Evolutionary conservation across 2,797 vertebrate genomes (phyloP), one percentile per base, ranked within the genome.

Genomic region (Euphonia xanthogaster): DNA sequence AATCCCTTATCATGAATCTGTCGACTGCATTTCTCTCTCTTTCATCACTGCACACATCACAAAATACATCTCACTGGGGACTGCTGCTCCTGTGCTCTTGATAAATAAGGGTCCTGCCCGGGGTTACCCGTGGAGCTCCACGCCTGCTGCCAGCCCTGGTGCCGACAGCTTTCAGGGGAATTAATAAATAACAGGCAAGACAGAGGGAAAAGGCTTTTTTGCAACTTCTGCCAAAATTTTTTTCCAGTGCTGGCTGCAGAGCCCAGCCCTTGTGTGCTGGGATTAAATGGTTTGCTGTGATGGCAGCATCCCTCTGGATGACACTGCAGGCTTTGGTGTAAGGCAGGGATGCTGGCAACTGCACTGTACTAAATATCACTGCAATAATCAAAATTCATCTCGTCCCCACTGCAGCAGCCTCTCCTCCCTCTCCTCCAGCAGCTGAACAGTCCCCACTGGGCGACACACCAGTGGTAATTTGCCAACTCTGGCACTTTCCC

Each of bases 171-270:
- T 91, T 47, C 94, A 90, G 73, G 68, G 85, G 88, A 86, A 71
- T 77, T 90, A 66, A 91, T 91, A 95, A 92, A 90, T 63, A 93
- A 80, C 85, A 77, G 15, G 10, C n/a, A 19, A 91, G 57, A 77
- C 53, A 82, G 51, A 51, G 35, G 5, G 19, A 19, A 55, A 89
- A 53, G 51, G 18, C 8, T 74, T 61, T 63, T 78, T n/a, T 3
- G 7, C n/a, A 81, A 58, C 83, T 90, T 91, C 86, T 90, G 90
- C 93, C 93, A 96, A 86, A 1, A 1, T n/a, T 23, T 75, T 79
- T 37, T 68, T 62, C 37, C 76, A 72, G 35, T 0, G 7, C 86
- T 92, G 81, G 68, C 93, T 72, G 54, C n/a, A 75, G 60, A 93
- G 47, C 57, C 6, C 37, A 39, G 65, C 22, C 16, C 79, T 65